These are phyloP conservation scores for Bovichtus variegatus DNA, from an alignment of 2,797 vertebrate genomes.

Conservation along the genomic window DNA sequence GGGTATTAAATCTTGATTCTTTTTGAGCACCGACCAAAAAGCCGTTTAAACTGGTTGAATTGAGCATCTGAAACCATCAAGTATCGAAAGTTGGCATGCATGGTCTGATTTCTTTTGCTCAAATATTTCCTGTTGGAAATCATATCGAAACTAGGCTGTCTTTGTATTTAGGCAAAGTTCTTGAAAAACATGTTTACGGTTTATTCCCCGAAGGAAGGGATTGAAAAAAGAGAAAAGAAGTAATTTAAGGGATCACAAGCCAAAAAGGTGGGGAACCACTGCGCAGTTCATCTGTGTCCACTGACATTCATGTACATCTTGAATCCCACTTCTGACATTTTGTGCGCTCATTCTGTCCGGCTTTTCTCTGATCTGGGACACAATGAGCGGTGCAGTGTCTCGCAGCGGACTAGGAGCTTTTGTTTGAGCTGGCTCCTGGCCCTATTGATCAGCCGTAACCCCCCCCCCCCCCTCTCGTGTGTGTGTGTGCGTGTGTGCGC, in stretches of 20 bases:
- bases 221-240: not conserved
- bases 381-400: constrained; percentile 66
- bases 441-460: constrained; percentile 77
- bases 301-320: constrained; percentile 12
- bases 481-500: constrained; percentile 61
- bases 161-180: not conserved
- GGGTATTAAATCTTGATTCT: not conserved
- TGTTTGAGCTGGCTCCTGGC: constrained; percentile 65
- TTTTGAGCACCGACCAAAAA: not conserved
- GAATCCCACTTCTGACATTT: constrained; percentile 37
- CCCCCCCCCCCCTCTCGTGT: constrained; percentile 5
- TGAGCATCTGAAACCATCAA: not conserved
- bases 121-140: not conserved
- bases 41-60: not conserved
- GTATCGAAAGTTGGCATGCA: not conserved
- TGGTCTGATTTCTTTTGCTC: not conserved
- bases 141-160: no score
- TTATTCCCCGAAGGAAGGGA: not conserved
- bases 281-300: not conserved
- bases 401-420: constrained; percentile 66
- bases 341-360: constrained; percentile 27
- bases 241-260: not conserved
- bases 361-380: constrained; percentile 66
- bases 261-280: not conserved
- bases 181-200: not conserved